A percentile compares a stretch with the other conserved stretches of the same genome.
phyloP scores from a whole-genome alignment of 1,140 invertebrate genomes.

The Drosophila punjabiensis region DNA sequence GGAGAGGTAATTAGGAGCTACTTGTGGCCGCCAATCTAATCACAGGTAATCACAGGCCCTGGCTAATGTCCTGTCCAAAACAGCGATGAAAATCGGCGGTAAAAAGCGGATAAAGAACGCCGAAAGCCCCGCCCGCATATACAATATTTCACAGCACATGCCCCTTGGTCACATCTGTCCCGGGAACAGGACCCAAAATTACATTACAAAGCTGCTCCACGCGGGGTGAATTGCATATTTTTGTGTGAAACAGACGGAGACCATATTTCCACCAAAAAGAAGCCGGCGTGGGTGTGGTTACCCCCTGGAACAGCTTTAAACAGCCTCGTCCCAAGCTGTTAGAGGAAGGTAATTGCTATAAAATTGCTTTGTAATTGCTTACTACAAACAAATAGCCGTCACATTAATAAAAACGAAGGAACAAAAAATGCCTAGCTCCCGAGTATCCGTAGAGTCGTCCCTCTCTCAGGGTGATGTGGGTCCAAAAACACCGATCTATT shows the following conservation, averaged over 20 bases:
- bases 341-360: constrained; percentile 80
- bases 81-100: constrained; percentile 30
- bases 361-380: constrained; percentile 83
- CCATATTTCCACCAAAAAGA: constrained; percentile 35
- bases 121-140: constrained; percentile 17
- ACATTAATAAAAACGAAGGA: constrained; percentile 78
- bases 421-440: constrained; percentile 64
- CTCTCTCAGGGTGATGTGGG: constrained; percentile 60
- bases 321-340: constrained; percentile 76
- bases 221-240: constrained; percentile 75
- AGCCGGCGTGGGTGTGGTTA: constrained; percentile 13
- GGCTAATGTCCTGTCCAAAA: constrained; percentile 5
- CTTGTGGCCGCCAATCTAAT: constrained; percentile 10
- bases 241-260: constrained; percentile 28
- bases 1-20: constrained; percentile 21
- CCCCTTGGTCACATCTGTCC: constrained; percentile 74
- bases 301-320: constrained; percentile 68
- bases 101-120: constrained; percentile 31
- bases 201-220: constrained; percentile 17
- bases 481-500: constrained; percentile 64
- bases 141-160: constrained; percentile 71
- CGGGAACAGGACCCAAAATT: constrained; percentile 57
- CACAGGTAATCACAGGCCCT: constrained; percentile 21
- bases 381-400: constrained; percentile 83
- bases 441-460: constrained; percentile 1